A percentile compares a stretch with the other conserved stretches of the same genome.
Conservation (phyloP, 2,888 invertebrate species). For the Subacronicta megacephala region DNA sequence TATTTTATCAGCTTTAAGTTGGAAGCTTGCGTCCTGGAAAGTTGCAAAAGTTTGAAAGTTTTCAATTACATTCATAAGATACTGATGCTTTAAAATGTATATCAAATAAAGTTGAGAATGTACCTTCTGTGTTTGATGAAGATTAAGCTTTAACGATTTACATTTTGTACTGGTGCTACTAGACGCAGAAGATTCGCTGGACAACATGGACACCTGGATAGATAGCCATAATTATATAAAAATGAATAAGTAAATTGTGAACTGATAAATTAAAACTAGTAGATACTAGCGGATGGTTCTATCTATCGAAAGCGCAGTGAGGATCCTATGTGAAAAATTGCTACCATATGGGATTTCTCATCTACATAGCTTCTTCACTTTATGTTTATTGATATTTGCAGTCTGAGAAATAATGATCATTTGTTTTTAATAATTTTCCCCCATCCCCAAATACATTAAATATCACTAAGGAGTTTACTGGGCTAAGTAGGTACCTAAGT, state of each 20-base stretch:
- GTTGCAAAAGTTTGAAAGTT: not conserved
- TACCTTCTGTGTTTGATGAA: slow-evolving; percentile 82
- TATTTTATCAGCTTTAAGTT: slow-evolving; percentile 98
- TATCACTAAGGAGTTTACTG: no score
- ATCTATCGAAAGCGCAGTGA: slow-evolving; percentile 6
- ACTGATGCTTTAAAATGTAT: no score
- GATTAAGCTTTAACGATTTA: slow-evolving; percentile 79
- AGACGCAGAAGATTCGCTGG: slow-evolving; percentile 97
- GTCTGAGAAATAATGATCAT: no score
- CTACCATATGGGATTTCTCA: slow-evolving; percentile 5
- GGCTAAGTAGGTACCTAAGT: no score
- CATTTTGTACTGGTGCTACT: slow-evolving; percentile 93
- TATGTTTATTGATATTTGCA: no score
- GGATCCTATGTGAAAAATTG: slow-evolving; percentile 4
- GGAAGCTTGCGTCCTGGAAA: slow-evolving; percentile 91
- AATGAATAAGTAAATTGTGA: slow-evolving; percentile 18
- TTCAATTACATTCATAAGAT: not conserved
- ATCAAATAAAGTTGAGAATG: not conserved
- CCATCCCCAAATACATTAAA: no score
- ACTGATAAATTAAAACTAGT: slow-evolving; percentile 8
- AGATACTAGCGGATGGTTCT: slow-evolving; percentile 7
- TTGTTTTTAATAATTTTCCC: no score
- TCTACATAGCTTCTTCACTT: no score
- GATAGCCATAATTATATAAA: slow-evolving; percentile 3
- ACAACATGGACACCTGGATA: slow-evolving; percentile 94